phyloP scores from a whole-genome alignment of 2,888 invertebrate genomes.

The Sphaerophoria taeniata region DNA sequence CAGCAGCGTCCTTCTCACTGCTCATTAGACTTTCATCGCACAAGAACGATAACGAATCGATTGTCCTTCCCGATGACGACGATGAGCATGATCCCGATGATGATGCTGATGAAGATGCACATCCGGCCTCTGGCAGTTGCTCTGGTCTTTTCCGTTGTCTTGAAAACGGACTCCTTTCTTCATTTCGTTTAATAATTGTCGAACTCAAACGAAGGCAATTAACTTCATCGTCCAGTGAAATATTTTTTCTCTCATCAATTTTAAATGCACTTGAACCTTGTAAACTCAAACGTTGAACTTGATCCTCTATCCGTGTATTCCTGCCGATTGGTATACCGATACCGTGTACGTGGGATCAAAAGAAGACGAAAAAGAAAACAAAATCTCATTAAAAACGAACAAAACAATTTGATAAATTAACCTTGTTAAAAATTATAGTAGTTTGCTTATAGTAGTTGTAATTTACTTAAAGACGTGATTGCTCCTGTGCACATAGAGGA shows the following conservation, averaged over 20 bases:
- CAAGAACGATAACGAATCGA: slow-evolving; percentile 42
- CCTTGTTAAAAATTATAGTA: background rate
- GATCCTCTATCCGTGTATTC: slow-evolving; percentile 74
- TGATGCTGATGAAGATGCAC: slow-evolving; percentile 33
- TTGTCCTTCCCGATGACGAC: slow-evolving; percentile 41
- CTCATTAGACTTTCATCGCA: slow-evolving; percentile 42
- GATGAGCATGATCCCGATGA: slow-evolving; percentile 49
- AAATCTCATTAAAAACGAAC: background rate
- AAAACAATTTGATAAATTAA: background rate
- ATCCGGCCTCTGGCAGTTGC: slow-evolving; percentile 28
- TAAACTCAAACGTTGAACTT: slow-evolving; percentile 77
- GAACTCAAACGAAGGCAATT: slow-evolving; percentile 60
- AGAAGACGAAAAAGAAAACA: background rate
- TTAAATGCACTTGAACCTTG: slow-evolving; percentile 75
- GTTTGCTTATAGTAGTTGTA: background rate
- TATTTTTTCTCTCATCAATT: slow-evolving; percentile 39
- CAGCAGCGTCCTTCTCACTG: slow-evolving; percentile 7
- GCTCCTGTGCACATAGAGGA: slow-evolving; percentile 55
- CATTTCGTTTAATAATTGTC: slow-evolving; percentile 38
- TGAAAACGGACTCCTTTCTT: slow-evolving; percentile 46
- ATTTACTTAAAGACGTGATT: slow-evolving; percentile 49
- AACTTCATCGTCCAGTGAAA: slow-evolving; percentile 44
- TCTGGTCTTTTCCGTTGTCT: slow-evolving; percentile 29
- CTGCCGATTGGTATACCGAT: background rate
- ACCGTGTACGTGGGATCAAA: background rate